Base-by-base conservation (phyloP, 2,113 vertebrate species). In the Vimba vimba region DNA sequence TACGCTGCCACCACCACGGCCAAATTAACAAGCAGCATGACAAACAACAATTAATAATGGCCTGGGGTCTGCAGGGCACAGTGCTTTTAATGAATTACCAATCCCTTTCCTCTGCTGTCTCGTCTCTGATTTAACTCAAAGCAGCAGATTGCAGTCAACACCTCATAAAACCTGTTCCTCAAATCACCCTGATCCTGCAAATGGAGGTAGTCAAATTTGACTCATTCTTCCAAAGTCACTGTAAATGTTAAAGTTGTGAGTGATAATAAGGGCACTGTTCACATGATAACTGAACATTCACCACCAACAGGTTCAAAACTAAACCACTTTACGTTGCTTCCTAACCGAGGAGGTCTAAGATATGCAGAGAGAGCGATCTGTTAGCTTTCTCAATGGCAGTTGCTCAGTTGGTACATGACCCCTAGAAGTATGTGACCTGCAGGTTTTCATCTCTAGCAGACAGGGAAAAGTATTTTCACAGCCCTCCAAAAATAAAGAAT, bases 11-110 rank as follows among this genome's bases (percentile, higher is more conserved):
- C 94, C 94, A 92, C 92, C 95, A 94, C 92, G 91, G 94, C 93
- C 93, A 96, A 96, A 96, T 97, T 96, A 97, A 96, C 94, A 93
- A 93, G 93, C 94, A 95, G 93, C 92, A 96, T 94, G 93, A 57
- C 55, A 57, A 93, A 93, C 94, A 95, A 94, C 93, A 95, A 95
- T 96, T 95, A 97, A 95, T 95, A 96, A 96, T 94, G 94, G 95
- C 95, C 94, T 95, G 95, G 92, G 81, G 95, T 92, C 90, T 93
- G 60, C 94, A 92, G 94, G 96, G 95, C 92, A 79, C 94, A 94
- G 95, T 93, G 93, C 92, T 92, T 94, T 95, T 96, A 96, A 96
- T 93, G 89, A 95, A 96, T 94, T 95, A 92, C 93, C 94, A 90
- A 90, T 94, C 93, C 88, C 86, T 88, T 89, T 91, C 92, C 94